Evolutionary conservation across 2,888 invertebrate genomes (phyloP).

Genomic region (Drosophila eohydei): DNA sequence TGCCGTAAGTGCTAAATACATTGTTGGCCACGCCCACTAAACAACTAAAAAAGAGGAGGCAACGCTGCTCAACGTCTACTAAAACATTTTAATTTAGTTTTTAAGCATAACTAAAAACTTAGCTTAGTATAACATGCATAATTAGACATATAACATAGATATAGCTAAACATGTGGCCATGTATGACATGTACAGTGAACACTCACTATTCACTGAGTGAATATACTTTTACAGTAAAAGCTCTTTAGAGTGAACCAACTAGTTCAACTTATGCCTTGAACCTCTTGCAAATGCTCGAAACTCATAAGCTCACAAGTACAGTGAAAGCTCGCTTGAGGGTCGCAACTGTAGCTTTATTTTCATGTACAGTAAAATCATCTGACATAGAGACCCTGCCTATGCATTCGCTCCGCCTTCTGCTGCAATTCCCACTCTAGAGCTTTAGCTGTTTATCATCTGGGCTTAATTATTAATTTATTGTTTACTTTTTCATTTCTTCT

Average conservation of each 20-base stretch:
- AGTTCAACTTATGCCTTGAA: background rate
- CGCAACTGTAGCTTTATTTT: background rate
- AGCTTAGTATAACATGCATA: constrained; percentile 50
- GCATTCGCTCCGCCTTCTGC: background rate
- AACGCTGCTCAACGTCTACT: constrained; percentile 30
- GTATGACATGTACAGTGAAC: background rate
- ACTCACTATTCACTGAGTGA: background rate
- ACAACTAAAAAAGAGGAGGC: constrained; percentile 14
- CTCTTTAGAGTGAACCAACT: background rate
- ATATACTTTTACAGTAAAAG: background rate
- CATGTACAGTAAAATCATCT: background rate
- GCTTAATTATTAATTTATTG: constrained; percentile 58
- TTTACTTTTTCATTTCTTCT: constrained; percentile 45
- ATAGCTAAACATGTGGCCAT: background rate
- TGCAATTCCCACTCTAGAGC: background rate
- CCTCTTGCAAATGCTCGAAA: background rate
- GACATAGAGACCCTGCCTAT: background rate
- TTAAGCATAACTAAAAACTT: constrained; percentile 27
- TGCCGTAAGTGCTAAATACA: constrained; percentile 66
- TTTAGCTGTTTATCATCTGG: constrained; percentile 6
- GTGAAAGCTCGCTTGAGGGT: background rate
- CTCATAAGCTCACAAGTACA: background rate
- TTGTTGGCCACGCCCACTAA: constrained; percentile 58
- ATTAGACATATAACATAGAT: constrained; percentile 18
- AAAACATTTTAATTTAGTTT: constrained; percentile 44